These are phyloP conservation scores for Stomorhina lunata DNA, from an alignment of 2,888 invertebrate species.

Conservation along the genomic window DNA sequence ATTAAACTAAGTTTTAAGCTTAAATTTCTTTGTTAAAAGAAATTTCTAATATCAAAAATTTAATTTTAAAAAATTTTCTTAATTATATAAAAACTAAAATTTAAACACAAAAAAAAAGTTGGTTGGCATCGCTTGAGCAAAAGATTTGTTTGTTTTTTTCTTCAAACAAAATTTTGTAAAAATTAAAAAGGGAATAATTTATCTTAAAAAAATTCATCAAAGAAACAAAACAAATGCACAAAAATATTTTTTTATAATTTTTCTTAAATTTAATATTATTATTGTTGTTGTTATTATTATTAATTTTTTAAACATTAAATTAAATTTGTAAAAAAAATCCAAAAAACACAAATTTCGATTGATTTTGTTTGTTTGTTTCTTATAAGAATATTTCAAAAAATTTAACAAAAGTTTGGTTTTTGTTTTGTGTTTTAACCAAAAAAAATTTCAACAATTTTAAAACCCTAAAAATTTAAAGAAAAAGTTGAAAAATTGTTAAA, in stretches of 20 bases:
- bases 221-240: conserved; percentile 47
- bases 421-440: conserved; percentile 33
- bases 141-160: conserved; percentile 14
- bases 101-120: conserved; percentile 60
- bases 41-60: too few relatives aligned
- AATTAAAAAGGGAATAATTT: background rate
- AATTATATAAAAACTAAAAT: too few relatives aligned
- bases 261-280: conserved; percentile 1
- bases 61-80: too few relatives aligned
- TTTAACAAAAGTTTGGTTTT: conserved; percentile 24
- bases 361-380: conserved; percentile 35
- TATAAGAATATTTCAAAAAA: too few relatives aligned
- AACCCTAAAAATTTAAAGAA: conserved; percentile 22
- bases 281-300: conserved; percentile 23
- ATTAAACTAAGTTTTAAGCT: too few relatives aligned
- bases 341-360: conserved; percentile 10
- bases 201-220: conserved; percentile 1
- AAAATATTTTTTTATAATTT: conserved; percentile 34
- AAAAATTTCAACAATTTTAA: conserved; percentile 38
- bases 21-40: too few relatives aligned
- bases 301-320: background rate
- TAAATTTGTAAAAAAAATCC: background rate
- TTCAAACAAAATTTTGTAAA: background rate
- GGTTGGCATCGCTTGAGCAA: conserved; percentile 77
- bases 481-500: conserved; percentile 29